phyloP scores from a whole-genome alignment of 2,888 invertebrate genomes.

The Drosophila anomalata region DNA sequence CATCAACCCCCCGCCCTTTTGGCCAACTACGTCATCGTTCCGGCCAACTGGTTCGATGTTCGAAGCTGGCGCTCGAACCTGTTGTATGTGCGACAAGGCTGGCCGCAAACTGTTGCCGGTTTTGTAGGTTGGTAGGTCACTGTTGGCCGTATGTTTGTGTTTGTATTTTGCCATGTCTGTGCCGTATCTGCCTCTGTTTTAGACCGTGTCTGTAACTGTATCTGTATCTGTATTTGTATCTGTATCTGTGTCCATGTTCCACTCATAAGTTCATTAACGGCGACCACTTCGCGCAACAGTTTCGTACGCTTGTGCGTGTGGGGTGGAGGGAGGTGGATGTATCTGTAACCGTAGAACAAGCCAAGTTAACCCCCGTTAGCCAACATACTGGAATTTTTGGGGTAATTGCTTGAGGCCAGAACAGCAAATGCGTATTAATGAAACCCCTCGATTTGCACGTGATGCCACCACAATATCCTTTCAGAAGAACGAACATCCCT shows the following conservation, averaged over 20 bases:
- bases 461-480: slow-evolving; percentile 31
- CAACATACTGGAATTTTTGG: slow-evolving; percentile 32
- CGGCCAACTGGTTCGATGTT: slow-evolving; percentile 56
- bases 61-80: slow-evolving; percentile 35
- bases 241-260: slow-evolving; percentile 35
- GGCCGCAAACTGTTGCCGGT: slow-evolving; percentile 69
- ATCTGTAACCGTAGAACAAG: slow-evolving; percentile 25
- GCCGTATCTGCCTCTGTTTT: not conserved
- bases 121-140: slow-evolving; percentile 78
- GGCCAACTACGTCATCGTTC: slow-evolving; percentile 25
- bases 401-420: slow-evolving; percentile 47
- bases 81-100: slow-evolving; percentile 5
- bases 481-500: not conserved
- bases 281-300: slow-evolving; percentile 68
- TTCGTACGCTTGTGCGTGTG: slow-evolving; percentile 31
- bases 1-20: slow-evolving; percentile 56
- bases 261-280: slow-evolving; percentile 75
- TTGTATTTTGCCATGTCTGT: slow-evolving; percentile 1
- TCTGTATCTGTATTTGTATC: slow-evolving; percentile 15
- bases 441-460: slow-evolving; percentile 40
- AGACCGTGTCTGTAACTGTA: slow-evolving; percentile 4
- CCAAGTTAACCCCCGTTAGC: slow-evolving; percentile 12
- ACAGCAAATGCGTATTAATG: slow-evolving; percentile 41
- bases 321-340: slow-evolving; percentile 10
- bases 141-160: slow-evolving; percentile 34